These are phyloP conservation scores for Labeo catla DNA, from an alignment of 2,113 vertebrate species.

Conservation along the genomic window DNA sequence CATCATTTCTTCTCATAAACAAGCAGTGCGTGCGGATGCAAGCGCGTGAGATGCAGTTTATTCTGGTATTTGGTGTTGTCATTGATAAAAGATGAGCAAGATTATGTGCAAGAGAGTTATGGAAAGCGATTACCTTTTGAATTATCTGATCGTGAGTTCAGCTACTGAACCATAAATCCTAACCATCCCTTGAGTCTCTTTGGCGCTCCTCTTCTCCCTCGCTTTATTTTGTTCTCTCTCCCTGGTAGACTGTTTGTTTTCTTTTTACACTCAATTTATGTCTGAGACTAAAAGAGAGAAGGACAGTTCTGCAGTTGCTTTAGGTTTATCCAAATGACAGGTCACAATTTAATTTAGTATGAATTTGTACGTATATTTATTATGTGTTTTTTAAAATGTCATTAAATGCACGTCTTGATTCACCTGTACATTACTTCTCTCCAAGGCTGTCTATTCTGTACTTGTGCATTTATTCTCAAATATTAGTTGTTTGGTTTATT, in stretches of 20 bases:
- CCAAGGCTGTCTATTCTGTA: not conserved
- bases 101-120: slow-evolving; percentile 47
- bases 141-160: slow-evolving; percentile 45
- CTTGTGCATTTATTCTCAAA: not conserved
- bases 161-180: slow-evolving; percentile 37
- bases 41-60: slow-evolving; percentile 28
- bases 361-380: not conserved
- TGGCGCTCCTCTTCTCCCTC: not conserved
- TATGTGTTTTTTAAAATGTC: not conserved
- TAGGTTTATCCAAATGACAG: not conserved
- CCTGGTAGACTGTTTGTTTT: slow-evolving; percentile 7
- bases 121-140: slow-evolving; percentile 41
- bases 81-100: slow-evolving; percentile 46
- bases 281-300: slow-evolving; percentile 7
- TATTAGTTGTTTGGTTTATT: not conserved
- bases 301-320: slow-evolving; percentile 22
- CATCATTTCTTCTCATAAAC: slow-evolving; percentile 27
- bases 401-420: not conserved
- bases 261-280: slow-evolving; percentile 43
- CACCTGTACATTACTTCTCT: not conserved
- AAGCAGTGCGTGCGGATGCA: not conserved
- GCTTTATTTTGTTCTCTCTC: slow-evolving; percentile 18
- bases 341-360: not conserved
- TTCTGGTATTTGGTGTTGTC: slow-evolving; percentile 37
- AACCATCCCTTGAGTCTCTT: slow-evolving; percentile 34